Base-by-base conservation (phyloP, 2,797 vertebrate genomes). In the Coregonus sp. region DNA sequence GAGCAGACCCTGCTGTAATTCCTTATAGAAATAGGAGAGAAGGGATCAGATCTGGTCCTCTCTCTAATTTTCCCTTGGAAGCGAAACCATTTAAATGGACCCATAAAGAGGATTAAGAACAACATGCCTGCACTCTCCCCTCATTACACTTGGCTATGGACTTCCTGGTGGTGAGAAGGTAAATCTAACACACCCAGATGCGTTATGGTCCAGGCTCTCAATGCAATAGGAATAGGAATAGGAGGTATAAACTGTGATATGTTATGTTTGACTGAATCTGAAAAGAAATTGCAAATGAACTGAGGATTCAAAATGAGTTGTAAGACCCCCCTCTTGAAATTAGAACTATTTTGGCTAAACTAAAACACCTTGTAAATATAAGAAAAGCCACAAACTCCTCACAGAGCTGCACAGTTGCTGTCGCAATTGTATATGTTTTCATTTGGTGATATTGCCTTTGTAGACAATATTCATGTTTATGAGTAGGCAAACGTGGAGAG, bases 171-270 rank as follows among this genome's bases (percentile, higher is more conserved):
- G 78, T 85, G 80, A 86, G 76, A 75, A 78, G 72, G 86, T 87
- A 84, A 82, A 90, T 91, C 84, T 79, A 70, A 80, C 76, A 79
- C 75, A 74, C 70, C 80, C 74, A 81, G 83, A 87, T 89, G 37
- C 81, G 54, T 74, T 80, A 88, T 76, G 73, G 72, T 47, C 3
- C 74, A 71, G 78, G 54, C 14, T 18, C 83, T 85, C 70, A 1
- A 61, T 79, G 79, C 80, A 67, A 50, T 74, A 61, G 75, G 69
- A 80, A 80, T 77, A 51, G 52, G 67, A 74, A 50, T 70, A 33
- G 67, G 78, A 67, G 66, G 74, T 83, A 83, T 78, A 81, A 70
- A 16, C 15, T 25, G 18, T 51, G 20, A 31, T 15, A 65, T 66
- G 20, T 72, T 66, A 5, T 29, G 7, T 76, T 77, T 81, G 82